Conservation (phyloP, 1,140 invertebrate species). For the Tenebrio molitor region DNA sequence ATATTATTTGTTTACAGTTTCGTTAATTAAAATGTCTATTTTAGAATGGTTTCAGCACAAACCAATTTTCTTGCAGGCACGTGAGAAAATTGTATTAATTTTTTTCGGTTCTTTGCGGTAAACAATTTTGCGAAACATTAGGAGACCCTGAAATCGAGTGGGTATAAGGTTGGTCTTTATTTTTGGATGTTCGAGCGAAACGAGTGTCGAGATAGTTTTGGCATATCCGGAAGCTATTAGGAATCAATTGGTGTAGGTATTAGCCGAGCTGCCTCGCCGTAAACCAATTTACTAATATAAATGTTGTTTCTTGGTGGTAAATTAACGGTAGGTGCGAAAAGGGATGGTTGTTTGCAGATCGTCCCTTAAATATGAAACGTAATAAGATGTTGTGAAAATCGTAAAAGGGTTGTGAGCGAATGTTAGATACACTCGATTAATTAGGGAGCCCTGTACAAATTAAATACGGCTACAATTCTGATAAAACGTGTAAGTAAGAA, state of each 20-base stretch:
- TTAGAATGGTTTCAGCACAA: no score
- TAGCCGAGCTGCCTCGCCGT: not conserved
- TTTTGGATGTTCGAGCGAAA: not conserved
- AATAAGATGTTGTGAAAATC: slow-evolving; percentile 26
- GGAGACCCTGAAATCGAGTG: no score
- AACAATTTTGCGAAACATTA: no score
- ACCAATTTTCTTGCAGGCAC: no score
- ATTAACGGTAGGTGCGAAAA: not conserved
- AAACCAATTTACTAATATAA: slow-evolving; percentile 14
- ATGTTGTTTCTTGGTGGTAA: not conserved
- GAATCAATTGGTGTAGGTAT: slow-evolving; percentile 22
- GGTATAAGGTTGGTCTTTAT: not conserved
- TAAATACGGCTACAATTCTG: slow-evolving; percentile 20
- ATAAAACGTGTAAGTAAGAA: slow-evolving; percentile 16
- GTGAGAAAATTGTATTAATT: no score
- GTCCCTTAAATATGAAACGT: not conserved
- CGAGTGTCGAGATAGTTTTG: not conserved
- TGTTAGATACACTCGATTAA: slow-evolving; percentile 38
- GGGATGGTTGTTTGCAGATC: slow-evolving; percentile 24
- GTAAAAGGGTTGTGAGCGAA: slow-evolving; percentile 3
- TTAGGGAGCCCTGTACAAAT: slow-evolving; percentile 32
- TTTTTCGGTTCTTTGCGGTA: no score
- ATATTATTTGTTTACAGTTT: no score
- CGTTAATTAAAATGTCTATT: no score
- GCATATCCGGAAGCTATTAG: slow-evolving; percentile 1